phyloP scores from a whole-genome alignment of 2,888 invertebrate species.

The Trichopoda pennipes region DNA sequence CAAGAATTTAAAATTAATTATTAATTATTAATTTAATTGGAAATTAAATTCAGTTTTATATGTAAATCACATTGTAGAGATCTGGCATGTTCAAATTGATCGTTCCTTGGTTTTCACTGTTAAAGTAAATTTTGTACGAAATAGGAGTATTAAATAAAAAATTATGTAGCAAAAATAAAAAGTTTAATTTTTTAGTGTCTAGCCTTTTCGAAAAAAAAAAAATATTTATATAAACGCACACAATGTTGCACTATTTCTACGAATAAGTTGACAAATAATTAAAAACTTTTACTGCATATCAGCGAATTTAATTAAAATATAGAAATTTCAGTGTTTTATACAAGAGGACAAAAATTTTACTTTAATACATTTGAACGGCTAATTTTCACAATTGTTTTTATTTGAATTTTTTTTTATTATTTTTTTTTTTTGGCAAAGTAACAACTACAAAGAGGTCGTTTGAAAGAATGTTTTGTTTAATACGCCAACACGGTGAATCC shows the following conservation, averaged over 20 bases:
- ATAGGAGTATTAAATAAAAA: neutral
- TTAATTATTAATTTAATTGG: no score
- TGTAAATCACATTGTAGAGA: no score
- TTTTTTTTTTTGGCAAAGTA: conserved; percentile 9
- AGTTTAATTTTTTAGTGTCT: conserved; percentile 29
- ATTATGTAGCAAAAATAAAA: conserved; percentile 16
- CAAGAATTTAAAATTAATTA: no score
- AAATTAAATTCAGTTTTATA: no score
- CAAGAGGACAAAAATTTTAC: conserved; percentile 74
- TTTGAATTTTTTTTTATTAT: neutral
- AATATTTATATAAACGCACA: no score
- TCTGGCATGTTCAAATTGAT: no score
- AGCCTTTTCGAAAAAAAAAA: conserved; percentile 24
- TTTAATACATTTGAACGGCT: conserved; percentile 57
- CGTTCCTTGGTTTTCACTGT: no score
- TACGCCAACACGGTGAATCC: no score
- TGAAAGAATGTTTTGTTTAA: no score
- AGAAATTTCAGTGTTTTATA: conserved; percentile 73
- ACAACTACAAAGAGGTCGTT: neutral
- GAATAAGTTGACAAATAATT: conserved; percentile 42
- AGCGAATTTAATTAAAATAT: conserved; percentile 65
- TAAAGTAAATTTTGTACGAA: no score
- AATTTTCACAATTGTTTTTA: conserved; percentile 34
- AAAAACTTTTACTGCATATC: conserved; percentile 7
- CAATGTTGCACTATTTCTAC: conserved; percentile 1